A percentile compares a stretch with the other conserved stretches of the same genome.
These are phyloP conservation scores for Autographa gamma DNA, from an alignment of 2,888 invertebrate genomes.

Conservation along the genomic window DNA sequence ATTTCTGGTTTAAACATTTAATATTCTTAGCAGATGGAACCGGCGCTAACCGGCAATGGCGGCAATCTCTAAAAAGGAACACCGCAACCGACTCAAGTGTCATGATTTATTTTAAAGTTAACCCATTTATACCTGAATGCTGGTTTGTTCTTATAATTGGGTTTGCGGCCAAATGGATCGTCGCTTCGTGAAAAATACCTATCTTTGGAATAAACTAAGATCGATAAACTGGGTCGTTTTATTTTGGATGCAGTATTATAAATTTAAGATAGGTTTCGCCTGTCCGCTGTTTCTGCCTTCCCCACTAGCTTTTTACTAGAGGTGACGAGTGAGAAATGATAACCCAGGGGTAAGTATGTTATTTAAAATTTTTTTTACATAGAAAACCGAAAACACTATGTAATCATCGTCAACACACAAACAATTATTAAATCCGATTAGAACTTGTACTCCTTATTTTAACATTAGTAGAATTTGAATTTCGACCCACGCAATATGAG, in stretches of 20 bases:
- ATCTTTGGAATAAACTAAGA: neutral
- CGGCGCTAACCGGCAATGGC: neutral
- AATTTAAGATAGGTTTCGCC: neutral
- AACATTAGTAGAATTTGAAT: neutral
- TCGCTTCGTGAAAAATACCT: conserved; percentile 1
- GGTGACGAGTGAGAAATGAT: no score
- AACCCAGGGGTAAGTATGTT: no score
- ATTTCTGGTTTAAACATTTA: neutral
- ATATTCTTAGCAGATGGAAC: neutral
- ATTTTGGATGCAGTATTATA: neutral
- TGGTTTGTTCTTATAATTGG: conserved; percentile 10
- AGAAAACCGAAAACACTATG: neutral
- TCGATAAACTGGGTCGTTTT: neutral
- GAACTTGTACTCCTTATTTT: neutral
- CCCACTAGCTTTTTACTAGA: no score
- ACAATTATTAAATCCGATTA: neutral
- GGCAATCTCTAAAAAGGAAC: neutral
- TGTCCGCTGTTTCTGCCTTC: no score
- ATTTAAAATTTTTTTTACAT: neutral
- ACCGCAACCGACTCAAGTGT: neutral
- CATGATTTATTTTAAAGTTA: conserved; percentile 7
- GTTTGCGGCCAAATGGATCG: conserved; percentile 2
- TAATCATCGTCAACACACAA: neutral
- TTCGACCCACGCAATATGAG: no score
- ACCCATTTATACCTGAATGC: conserved; percentile 8